Evolutionary conservation across 2,797 vertebrate species (phyloP), one percentile per base, ranked within the genome.

Genomic region (Hippopotamyrus pictus): DNA sequence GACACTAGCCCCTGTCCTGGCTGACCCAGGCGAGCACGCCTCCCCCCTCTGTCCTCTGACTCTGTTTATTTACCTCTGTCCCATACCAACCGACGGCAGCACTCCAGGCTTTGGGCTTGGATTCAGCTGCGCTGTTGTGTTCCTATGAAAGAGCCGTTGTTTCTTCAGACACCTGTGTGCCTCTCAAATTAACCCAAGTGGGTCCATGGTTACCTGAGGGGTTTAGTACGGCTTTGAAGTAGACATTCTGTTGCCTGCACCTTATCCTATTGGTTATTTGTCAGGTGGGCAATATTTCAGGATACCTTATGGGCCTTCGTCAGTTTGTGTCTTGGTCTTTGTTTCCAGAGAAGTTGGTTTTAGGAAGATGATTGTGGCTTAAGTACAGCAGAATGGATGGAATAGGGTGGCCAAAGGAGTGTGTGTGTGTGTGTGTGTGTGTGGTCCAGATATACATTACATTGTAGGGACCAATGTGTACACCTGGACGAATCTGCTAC

Each of bases 1-100:
- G 50, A 51, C 87, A 53, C 90, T 91, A 91, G 91, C 92, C 44
- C 86, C 62, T 41, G 9, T 44, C 85, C 33, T 14, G 69, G 65
- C 51, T 62, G 86, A 88, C 86, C 86, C 54, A n/a, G 1, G 62
- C 46, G 3, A 87, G 48, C 29, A 19, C 3, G 25, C 62, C 65
- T 14, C 19, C 29, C 22, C n/a, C 5, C 65, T 79, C 82, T 11
- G 3, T 41, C 48, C 12, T 11, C 37, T 33, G n/a, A 17, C 25
- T 11, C 54, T 62, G 62, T 86, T 54, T 79, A 88, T 57, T 86
- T 89, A 79, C 62, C 29, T 54, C n/a, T 87, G 48, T 76, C 62
- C 48, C 33, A 29, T 25, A 19, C 79, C 44, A 37, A 54, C 46
- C 12, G 48, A 62, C 6, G 44, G 44, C 44, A 79, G 88, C n/a